Conservation (phyloP, 1,140 invertebrate genomes). For the Eurosta solidaginis region DNA sequence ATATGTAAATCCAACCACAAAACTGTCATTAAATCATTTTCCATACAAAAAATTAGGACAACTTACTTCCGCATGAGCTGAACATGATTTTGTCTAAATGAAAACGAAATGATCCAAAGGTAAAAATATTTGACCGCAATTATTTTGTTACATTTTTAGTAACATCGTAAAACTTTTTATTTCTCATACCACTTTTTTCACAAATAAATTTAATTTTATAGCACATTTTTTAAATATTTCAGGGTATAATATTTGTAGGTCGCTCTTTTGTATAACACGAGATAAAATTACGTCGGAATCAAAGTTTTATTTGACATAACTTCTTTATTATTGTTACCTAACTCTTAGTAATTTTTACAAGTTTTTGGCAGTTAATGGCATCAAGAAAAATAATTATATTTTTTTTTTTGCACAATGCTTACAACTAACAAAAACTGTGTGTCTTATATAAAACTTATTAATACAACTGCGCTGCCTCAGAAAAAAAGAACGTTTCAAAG, state of each 20-base stretch:
- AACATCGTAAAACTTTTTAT: background rate
- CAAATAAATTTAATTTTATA: background rate
- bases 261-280: background rate
- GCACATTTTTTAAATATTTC: background rate
- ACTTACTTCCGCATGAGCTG: too few species aligned
- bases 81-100: background rate
- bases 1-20: too few species aligned
- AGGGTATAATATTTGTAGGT: background rate
- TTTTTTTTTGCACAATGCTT: too few species aligned
- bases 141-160: background rate
- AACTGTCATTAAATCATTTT: too few species aligned
- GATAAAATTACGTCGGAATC: background rate
- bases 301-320: slow-evolving; percentile 1
- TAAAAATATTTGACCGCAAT: background rate
- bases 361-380: background rate
- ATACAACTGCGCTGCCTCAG: too few species aligned
- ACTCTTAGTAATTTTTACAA: background rate
- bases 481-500: too few species aligned
- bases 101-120: too few species aligned
- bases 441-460: too few species aligned
- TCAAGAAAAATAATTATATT: too few species aligned
- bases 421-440: too few species aligned
- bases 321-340: background rate
- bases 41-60: too few species aligned
- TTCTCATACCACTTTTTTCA: background rate